These are phyloP conservation scores for Papilio protenor DNA, from an alignment of 2,888 invertebrate genomes.

Conservation along the genomic window DNA sequence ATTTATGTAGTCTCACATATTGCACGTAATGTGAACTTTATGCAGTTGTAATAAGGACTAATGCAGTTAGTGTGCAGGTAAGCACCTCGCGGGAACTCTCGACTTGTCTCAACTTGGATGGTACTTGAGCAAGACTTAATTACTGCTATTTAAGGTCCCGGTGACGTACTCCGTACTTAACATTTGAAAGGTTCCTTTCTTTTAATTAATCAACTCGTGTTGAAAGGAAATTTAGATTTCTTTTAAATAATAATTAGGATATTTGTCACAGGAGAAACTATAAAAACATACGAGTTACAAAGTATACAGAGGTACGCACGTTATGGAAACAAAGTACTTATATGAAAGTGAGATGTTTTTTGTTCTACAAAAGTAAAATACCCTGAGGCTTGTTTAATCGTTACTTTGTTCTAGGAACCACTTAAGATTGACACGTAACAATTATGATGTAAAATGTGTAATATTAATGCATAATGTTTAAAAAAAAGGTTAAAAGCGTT, in stretches of 20 bases:
- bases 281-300: too few relatives aligned
- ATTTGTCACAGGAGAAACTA: too few relatives aligned
- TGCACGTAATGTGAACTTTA: conserved; percentile 15
- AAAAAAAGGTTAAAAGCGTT: conserved; percentile 24
- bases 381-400: not conserved
- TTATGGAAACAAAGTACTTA: not conserved
- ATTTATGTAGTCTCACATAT: not conserved
- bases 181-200: not conserved
- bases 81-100: conserved; percentile 36
- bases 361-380: conserved; percentile 5
- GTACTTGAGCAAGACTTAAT: conserved; percentile 25
- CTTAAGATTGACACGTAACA: conserved; percentile 24
- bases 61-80: not conserved
- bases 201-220: conserved; percentile 3
- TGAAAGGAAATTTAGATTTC: not conserved
- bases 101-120: conserved; percentile 31
- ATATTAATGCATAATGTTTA: conserved; percentile 1
- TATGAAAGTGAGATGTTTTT: not conserved
- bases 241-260: not conserved
- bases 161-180: not conserved
- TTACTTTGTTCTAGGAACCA: not conserved
- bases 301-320: too few relatives aligned
- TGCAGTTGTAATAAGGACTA: not conserved
- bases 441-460: conserved; percentile 29
- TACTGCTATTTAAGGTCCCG: conserved; percentile 33